Base-by-base conservation (phyloP, 2,797 vertebrate species). In the Alca torda region DNA sequence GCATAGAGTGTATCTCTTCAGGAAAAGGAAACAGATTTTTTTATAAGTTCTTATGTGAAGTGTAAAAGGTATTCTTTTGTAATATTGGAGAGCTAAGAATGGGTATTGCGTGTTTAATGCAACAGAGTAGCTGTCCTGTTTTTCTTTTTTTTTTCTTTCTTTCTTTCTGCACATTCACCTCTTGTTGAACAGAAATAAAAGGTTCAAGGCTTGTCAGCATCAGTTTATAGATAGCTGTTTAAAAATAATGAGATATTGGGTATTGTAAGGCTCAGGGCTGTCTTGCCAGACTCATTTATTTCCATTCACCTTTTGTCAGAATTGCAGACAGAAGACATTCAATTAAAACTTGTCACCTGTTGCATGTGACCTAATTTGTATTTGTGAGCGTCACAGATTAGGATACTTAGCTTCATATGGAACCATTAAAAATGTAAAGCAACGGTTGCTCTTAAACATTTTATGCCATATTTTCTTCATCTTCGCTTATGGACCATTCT, bases 201-300 rank as follows among this genome's bases (percentile, higher is more conserved):
- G 97, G 97, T 98, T 98, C 98, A 98, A 97, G 97, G 91, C 98
- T 98, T 98, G 98, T 98, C 98, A 98, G 97, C 97, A 98, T 98
- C 97, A 97, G 98, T 98, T 98, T 98, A 98, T 98, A 98, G 98
- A 98, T 98, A 98, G 98, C 98, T 98, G 98, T 98, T 98, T 98
- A 98, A 98, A 98, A 98, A 98, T 98, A 98, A 98, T 98, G 98
- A 98, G 98, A 97, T 98, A 98, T 98, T 98, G 98, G 97, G 97
- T 98, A 98, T 98, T 98, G 98, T 98, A 97, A 97, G 93, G 98
- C 98, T 98, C 98, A 98, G 97, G 98, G 98, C 98, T 97, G 96
- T 97, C 98, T 98, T 97, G 98, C 98, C 97, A 98, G 98, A 97
- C 97, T 98, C 98, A 98, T 98, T 98, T 98, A 98, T 98, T 98